Evolutionary conservation across 1,140 invertebrate genomes (phyloP).

Genomic region (Zaprionus lachaisei): DNA sequence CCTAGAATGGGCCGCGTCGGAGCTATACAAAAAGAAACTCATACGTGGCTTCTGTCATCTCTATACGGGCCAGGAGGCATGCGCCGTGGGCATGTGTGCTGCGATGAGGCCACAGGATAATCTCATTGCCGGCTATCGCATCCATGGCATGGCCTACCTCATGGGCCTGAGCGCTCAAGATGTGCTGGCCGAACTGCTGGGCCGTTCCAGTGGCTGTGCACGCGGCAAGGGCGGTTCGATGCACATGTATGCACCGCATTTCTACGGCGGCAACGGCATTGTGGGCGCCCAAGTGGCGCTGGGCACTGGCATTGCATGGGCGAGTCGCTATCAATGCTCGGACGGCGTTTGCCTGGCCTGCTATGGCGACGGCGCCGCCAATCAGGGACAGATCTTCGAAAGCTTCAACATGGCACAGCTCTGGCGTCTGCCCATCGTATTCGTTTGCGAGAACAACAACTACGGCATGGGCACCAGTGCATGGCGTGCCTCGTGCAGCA

Average conservation of each 20-base stretch:
- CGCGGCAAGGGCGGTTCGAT: constrained; percentile 90
- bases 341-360: constrained; percentile 93
- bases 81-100: constrained; percentile 86
- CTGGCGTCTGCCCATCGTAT: constrained; percentile 96
- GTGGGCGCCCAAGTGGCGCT: constrained; percentile 95
- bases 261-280: constrained; percentile 94
- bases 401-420: constrained; percentile 92
- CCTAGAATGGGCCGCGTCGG: constrained; percentile 95
- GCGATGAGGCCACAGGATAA: constrained; percentile 87
- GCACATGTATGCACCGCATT: constrained; percentile 88
- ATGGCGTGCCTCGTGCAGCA: constrained; percentile 90
- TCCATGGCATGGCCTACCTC: constrained; percentile 88
- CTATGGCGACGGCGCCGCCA: constrained; percentile 99
- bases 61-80: constrained; percentile 90
- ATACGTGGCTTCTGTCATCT: constrained; percentile 93
- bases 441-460: constrained; percentile 97
- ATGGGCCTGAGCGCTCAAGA: constrained; percentile 90
- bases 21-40: constrained; percentile 93
- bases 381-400: constrained; percentile 94
- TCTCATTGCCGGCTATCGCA: constrained; percentile 89
- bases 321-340: constrained; percentile 92
- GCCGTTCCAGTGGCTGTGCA: constrained; percentile 88
- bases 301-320: constrained; percentile 96
- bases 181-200: constrained; percentile 95
- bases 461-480: constrained; percentile 93